Percentiles rank a stretch among this genome's conserved stretches.
Conservation (phyloP, 1,140 invertebrate species). For the Aricia agestis region DNA sequence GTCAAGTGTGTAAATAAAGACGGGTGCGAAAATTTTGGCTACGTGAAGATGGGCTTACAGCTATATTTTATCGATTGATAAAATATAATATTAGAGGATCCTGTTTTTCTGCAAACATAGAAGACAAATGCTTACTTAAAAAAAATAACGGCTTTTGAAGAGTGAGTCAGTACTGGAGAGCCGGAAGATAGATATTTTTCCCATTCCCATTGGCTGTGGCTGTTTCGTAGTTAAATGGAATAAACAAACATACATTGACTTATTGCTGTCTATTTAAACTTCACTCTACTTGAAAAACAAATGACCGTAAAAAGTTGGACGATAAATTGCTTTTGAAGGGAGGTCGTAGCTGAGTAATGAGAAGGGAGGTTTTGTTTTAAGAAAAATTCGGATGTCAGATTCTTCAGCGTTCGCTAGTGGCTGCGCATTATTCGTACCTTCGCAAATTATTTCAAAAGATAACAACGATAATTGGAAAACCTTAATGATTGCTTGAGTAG, state of each 20-base stretch:
- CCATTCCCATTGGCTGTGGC: not conserved
- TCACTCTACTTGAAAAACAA: constrained; percentile 38
- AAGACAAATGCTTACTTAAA: no score
- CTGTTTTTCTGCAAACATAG: no score
- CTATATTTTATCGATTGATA: no score
- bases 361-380: constrained; percentile 48
- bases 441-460: constrained; percentile 27
- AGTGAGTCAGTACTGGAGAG: no score
- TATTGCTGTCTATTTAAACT: constrained; percentile 18
- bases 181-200: no score
- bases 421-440: constrained; percentile 27
- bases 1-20: no score
- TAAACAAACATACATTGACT: constrained; percentile 5
- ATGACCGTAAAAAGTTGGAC: constrained; percentile 49
- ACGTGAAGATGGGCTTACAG: no score
- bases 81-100: no score
- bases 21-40: no score
- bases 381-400: constrained; percentile 41
- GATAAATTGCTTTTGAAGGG: constrained; percentile 59
- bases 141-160: no score
- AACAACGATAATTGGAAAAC: constrained; percentile 29
- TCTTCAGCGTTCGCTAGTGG: constrained; percentile 33
- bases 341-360: constrained; percentile 46
- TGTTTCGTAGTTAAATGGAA: not conserved
- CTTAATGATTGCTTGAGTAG: constrained; percentile 16